Evolutionary conservation across 2,888 invertebrate species (phyloP), one percentile per base, ranked within the genome.

Genomic region (Ophonus ardosiacus): DNA sequence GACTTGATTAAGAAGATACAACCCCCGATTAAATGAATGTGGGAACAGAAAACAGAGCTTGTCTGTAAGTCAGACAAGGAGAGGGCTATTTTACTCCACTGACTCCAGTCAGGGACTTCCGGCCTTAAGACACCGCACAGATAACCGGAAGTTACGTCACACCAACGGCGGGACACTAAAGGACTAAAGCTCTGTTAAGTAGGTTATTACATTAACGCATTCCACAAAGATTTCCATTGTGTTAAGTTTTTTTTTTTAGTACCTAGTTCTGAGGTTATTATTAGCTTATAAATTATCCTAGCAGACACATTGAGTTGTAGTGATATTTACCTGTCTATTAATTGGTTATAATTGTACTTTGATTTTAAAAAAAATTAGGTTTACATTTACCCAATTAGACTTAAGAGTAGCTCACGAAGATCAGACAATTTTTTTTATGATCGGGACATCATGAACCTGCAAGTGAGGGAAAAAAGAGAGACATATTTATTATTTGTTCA

Each of bases 1-100:
- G 43, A 43, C 71, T 43, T 43, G 43, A 74, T 74, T 74, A 74
- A 74, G 71, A 74, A 74, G 71, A 74, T 74, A 74, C 71, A 74
- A 74, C 71, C 71, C 71, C 71, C 43, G 71, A 74, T 74, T 74
- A 74, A 74, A 74, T 74, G 40, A 43, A 74, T 74, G 71, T 74
- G 71, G 71, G 71, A 74, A 74, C 71, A 74, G 71, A 74, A 74
- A 74, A 74, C 71, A 17, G 8, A 43, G 17, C 40, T 17, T 18
- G 18, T 10, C 1, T 5, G 13, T 43, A 43, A 74, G 71, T 43
- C 71, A 74, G 43, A 74, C 40, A 43, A 40, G 40, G 71, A 74
- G 8, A 74, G 43, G 0, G 7, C 5, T 43, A 43, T 17, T 38
- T 68, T 17, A 68, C 68, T 68, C 38, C 40, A 38, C 8, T 18